Evolutionary conservation across 2,113 vertebrate genomes (phyloP).

Genomic region (Gracilinanus agilis): DNA sequence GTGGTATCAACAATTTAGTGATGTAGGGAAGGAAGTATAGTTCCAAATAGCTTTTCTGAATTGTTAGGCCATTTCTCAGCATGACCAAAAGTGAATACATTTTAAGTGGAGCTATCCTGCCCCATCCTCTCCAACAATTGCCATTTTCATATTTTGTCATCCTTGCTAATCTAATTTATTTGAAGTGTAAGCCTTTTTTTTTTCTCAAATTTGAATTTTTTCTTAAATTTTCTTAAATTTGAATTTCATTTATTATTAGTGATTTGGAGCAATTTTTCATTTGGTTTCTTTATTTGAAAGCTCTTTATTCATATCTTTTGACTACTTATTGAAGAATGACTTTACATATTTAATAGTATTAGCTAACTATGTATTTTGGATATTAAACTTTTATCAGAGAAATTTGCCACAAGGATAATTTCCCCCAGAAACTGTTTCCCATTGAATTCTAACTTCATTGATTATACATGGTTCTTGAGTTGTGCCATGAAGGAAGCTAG

Average conservation of each 20-base stretch:
- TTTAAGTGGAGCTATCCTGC: not conserved
- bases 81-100: not conserved
- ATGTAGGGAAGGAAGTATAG: not conserved
- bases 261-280: not conserved
- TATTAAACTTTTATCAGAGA: not conserved
- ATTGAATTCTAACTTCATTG: not conserved
- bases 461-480: not conserved
- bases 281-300: not conserved
- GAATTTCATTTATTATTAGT: not conserved
- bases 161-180: not conserved
- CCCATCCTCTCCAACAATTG: not conserved
- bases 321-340: not conserved
- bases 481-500: not conserved
- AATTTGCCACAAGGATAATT: not conserved
- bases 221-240: not conserved
- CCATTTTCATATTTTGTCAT: not conserved
- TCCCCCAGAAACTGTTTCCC: not conserved
- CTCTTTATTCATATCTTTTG: not conserved
- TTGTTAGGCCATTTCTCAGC: not conserved
- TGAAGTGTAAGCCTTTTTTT: not conserved
- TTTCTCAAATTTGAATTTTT: not conserved
- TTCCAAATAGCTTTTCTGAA: not conserved
- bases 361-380: not conserved
- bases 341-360: not conserved
- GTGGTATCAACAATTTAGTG: not conserved